Percentiles rank a stretch among this genome's conserved stretches.
Evolutionary conservation across 2,113 vertebrate species (phyloP).

Genomic region (Neodon shergylaensis): DNA sequence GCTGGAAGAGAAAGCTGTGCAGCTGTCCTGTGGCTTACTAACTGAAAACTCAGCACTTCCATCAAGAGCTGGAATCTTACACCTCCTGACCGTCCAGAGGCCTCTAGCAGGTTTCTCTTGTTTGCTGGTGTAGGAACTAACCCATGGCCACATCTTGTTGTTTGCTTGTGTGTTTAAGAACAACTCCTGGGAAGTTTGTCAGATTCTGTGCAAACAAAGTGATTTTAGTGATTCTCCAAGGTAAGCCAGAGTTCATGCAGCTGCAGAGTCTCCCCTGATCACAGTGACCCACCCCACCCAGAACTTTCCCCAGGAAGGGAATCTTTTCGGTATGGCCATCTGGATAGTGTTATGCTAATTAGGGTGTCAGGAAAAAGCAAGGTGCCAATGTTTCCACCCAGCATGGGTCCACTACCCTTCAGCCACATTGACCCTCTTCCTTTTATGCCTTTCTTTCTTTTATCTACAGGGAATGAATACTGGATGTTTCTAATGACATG

Average conservation of each 20-base stretch:
- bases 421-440: neutral
- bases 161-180: slow-evolving; percentile 28
- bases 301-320: slow-evolving; percentile 66
- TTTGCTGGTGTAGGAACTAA: neutral
- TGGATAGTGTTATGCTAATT: slow-evolving; percentile 56
- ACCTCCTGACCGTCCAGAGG: neutral
- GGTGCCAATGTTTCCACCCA: slow-evolving; percentile 53
- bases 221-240: slow-evolving; percentile 74
- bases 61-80: neutral
- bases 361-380: neutral
- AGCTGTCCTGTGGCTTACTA: neutral
- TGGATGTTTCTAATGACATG: neutral
- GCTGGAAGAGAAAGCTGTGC: neutral
- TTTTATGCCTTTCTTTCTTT: slow-evolving; percentile 36
- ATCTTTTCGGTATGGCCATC: slow-evolving; percentile 60
- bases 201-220: slow-evolving; percentile 72
- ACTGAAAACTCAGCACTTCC: neutral
- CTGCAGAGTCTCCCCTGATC: slow-evolving; percentile 73
- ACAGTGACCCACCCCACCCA: slow-evolving; percentile 66
- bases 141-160: neutral
- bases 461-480: neutral
- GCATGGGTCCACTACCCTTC: neutral
- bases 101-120: neutral
- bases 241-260: slow-evolving; percentile 74
- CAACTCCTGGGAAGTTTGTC: slow-evolving; percentile 64